Percentiles rank a stretch among this genome's conserved stretches.
Evolutionary conservation across 2,797 vertebrate species (phyloP).

Genomic region (Malurus splendens): DNA sequence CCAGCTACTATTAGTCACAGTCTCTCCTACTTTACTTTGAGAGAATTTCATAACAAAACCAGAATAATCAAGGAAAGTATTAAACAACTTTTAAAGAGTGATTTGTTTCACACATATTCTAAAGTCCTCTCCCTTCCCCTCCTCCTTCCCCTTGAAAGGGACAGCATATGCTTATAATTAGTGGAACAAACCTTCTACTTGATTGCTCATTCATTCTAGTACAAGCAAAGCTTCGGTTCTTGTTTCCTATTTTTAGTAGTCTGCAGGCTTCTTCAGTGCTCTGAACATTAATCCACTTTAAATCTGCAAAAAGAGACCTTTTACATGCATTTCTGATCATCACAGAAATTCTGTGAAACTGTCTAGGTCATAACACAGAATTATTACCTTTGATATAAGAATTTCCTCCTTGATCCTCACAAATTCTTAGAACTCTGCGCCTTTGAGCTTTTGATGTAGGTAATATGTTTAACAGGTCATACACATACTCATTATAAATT

Average conservation of each 20-base stretch:
- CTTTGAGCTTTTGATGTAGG: constrained; percentile 73
- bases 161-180: neutral
- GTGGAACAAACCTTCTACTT: constrained; percentile 82
- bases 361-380: neutral
- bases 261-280: constrained; percentile 79
- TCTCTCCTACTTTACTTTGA: neutral
- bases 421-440: constrained; percentile 77
- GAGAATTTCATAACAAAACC: neutral
- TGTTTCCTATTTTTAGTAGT: constrained; percentile 83
- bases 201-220: constrained; percentile 91
- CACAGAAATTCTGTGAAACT: neutral
- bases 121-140: neutral
- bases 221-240: constrained; percentile 84
- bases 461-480: constrained; percentile 78
- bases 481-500: constrained; percentile 89
- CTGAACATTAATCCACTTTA: constrained; percentile 85
- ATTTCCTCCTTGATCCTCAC: constrained; percentile 83
- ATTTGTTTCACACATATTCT: neutral
- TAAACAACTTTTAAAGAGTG: neutral
- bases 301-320: constrained; percentile 68
- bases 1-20: neutral
- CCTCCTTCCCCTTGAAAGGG: neutral
- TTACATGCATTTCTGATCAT: neutral
- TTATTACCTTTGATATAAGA: constrained; percentile 84
- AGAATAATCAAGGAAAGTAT: neutral